Base-by-base conservation (phyloP, 1,140 invertebrate species). In the Mactra quadrangularis region DNA sequence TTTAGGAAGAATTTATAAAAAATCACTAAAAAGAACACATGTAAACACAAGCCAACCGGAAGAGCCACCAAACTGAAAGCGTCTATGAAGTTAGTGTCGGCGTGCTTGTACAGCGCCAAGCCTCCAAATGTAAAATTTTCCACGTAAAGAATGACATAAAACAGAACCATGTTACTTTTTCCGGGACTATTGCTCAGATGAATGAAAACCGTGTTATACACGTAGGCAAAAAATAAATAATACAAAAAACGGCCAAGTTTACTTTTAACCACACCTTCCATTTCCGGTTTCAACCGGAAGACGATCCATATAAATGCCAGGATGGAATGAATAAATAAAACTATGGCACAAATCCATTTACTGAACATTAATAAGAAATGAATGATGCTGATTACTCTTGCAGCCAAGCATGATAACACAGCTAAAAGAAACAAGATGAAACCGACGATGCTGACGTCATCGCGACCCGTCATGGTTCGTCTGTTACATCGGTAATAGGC, bases 131-230 rank as follows among this genome's bases (percentile, higher is more conserved):
- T 29, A 38, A 77, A 64, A 52, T 62, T 64, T 41, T 64, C 74
- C 13, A 52, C 15, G 41, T 77, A 77, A n/a, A 66, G 17, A 6
- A 77, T 9, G 0, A 77, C 7, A 77, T 77, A 77, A 52, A 77
- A 77, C 6, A 60, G 25, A 2, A 35, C 3, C 57, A 77, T 77
- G 33, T 59, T 77, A 3, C 1, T 22, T 22, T 22, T 47, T 3
- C 55, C 31, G 50, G 7, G 11, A 29, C 22, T 64, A 19, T 77
- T 35, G 35, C 33, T 31, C 7, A 77, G 27, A 35, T 77, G 60
- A 15, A 77, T 13, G 27, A 77, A 77, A 52, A 57, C 62, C 15
- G 64, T n/a, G 35, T n/a, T 27, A 6, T 29, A 77, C 50, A 77
- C 74, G 27, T 64, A 64, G 11, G 59, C 53, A 59, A 64, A 77